Evolutionary conservation across 2,888 invertebrate genomes (phyloP).

Genomic region (Sinelater perroti): DNA sequence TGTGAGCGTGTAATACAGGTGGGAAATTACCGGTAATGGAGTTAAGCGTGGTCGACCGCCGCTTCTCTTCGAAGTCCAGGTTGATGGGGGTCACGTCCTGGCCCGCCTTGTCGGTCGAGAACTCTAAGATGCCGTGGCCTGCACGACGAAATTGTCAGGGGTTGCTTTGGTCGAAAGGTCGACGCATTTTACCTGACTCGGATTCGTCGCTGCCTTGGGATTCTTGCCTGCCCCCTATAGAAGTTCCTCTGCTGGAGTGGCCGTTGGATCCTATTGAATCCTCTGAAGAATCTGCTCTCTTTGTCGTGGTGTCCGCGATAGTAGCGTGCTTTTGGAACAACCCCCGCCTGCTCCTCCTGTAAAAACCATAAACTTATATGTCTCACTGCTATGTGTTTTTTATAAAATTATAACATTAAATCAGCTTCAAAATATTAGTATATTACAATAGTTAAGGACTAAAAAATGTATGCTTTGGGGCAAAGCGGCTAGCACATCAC

Average conservation of each 20-base stretch:
- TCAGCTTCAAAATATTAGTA: too few species aligned
- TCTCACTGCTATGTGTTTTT: too few species aligned
- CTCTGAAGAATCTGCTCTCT: constrained; percentile 57
- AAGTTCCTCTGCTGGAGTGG: constrained; percentile 58
- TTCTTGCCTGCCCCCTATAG: constrained; percentile 57
- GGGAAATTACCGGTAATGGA: constrained; percentile 74
- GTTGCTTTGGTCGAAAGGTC: not conserved
- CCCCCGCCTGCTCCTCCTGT: constrained; percentile 69
- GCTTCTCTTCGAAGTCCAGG: constrained; percentile 76
- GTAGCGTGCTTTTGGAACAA: constrained; percentile 61
- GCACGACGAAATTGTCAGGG: not conserved
- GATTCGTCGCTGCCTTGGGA: constrained; percentile 63
- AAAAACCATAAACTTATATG: too few species aligned
- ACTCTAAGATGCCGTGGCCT: constrained; percentile 81
- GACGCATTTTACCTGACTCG: constrained; percentile 55
- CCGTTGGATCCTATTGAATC: constrained; percentile 57
- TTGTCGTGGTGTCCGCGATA: constrained; percentile 58
- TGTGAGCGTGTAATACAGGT: constrained; percentile 10
- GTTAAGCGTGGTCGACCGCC: constrained; percentile 75
- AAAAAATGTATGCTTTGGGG: too few species aligned
- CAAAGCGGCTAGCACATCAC: too few species aligned
- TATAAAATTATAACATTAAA: too few species aligned
- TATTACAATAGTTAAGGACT: too few species aligned
- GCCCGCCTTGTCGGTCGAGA: constrained; percentile 86
- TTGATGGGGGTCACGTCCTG: constrained; percentile 88